These are phyloP conservation scores for Acanthacorydalis orientalis DNA, from an alignment of 2,888 invertebrate genomes.

Conservation along the genomic window DNA sequence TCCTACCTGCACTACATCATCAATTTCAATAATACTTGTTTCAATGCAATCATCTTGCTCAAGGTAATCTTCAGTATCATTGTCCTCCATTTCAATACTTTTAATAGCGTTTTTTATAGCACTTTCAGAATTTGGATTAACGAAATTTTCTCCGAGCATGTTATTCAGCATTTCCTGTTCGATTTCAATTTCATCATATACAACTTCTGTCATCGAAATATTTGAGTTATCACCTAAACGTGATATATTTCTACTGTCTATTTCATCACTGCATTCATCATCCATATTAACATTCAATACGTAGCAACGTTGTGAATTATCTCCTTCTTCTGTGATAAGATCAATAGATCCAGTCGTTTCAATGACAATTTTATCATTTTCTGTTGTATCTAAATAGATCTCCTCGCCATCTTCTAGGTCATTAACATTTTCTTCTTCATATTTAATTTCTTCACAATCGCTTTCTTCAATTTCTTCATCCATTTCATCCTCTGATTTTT, in stretches of 20 bases:
- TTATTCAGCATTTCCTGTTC: slow-evolving; percentile 8
- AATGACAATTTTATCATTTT: too few species aligned
- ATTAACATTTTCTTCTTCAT: too few species aligned
- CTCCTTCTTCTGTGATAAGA: too few species aligned
- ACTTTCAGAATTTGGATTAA: neutral
- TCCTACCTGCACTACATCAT: slow-evolving; percentile 17
- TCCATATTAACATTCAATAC: neutral
- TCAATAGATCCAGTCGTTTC: too few species aligned
- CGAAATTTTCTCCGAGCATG: slow-evolving; percentile 6
- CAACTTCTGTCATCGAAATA: neutral
- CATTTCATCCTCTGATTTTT: slow-evolving; percentile 11
- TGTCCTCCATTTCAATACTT: slow-evolving; percentile 8
- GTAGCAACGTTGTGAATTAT: neutral
- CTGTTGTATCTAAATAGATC: too few species aligned
- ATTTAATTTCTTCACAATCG: slow-evolving; percentile 1
- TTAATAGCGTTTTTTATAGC: slow-evolving; percentile 4
- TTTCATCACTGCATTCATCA: neutral
- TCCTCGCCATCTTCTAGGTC: too few species aligned
- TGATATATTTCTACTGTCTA: too few species aligned
- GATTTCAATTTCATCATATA: slow-evolving; percentile 2
- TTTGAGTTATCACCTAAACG: neutral
- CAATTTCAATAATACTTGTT: slow-evolving; percentile 7
- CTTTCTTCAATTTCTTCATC: slow-evolving; percentile 15
- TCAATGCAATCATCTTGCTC: slow-evolving; percentile 12
- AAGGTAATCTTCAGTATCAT: neutral